Percentiles rank a stretch among this genome's conserved stretches.
phyloP scores from a whole-genome alignment of 2,113 vertebrate species.

The Nothoprocta pentlandii region DNA sequence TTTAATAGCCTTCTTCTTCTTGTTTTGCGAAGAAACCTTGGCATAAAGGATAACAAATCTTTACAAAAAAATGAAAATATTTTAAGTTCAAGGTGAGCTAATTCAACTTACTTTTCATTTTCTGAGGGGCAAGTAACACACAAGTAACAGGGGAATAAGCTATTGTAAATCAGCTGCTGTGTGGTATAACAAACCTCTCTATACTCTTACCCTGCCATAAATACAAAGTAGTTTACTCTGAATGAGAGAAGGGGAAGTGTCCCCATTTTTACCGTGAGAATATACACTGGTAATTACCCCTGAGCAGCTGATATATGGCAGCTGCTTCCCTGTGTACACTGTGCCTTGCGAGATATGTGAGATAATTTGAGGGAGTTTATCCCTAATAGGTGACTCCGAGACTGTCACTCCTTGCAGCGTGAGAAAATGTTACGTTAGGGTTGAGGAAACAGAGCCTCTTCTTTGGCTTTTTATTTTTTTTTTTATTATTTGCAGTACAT shows the following conservation, averaged over 20 bases:
- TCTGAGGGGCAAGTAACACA: neutral
- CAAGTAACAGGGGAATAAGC: neutral
- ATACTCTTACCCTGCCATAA: slow-evolving; percentile 17
- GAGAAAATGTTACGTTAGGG: slow-evolving; percentile 23
- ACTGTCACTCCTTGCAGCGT: neutral
- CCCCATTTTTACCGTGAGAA: neutral
- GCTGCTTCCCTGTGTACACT: slow-evolving; percentile 49
- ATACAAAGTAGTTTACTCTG: slow-evolving; percentile 28
- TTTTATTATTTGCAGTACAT: neutral
- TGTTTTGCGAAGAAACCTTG: neutral
- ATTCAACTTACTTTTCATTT: neutral
- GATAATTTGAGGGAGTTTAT: slow-evolving; percentile 43
- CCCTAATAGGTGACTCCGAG: slow-evolving; percentile 10
- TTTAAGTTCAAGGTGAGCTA: slow-evolving; percentile 22
- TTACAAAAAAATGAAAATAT: slow-evolving; percentile 8
- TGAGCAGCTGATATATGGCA: slow-evolving; percentile 45
- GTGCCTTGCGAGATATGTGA: neutral
- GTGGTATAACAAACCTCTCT: neutral
- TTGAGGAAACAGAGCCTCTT: neutral
- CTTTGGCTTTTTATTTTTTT: neutral
- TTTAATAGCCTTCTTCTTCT: slow-evolving; percentile 22
- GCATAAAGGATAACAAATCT: neutral
- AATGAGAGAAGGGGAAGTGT: slow-evolving; percentile 51
- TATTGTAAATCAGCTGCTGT: slow-evolving; percentile 23
- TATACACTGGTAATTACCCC: slow-evolving; percentile 2